These are phyloP conservation scores for Holacanthus passer DNA, from an alignment of 2,113 vertebrate genomes.

Conservation along the genomic window DNA sequence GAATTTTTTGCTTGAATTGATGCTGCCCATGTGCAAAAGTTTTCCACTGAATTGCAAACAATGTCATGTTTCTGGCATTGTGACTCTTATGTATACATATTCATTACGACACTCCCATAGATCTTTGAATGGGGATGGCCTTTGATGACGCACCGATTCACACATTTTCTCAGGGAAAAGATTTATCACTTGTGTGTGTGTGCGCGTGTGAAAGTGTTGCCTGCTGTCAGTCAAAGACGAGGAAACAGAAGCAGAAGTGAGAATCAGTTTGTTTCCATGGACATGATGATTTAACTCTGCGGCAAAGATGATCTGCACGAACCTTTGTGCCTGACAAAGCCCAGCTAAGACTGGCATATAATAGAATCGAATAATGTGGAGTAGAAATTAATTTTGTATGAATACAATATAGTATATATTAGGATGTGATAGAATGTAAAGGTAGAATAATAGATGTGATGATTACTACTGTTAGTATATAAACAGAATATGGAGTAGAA, in stretches of 20 bases:
- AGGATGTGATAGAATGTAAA: background rate
- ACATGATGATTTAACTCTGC: background rate
- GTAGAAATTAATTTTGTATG: background rate
- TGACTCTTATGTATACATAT: constrained; percentile 3
- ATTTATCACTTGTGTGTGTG: background rate
- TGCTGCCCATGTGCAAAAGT: background rate
- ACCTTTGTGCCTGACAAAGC: background rate
- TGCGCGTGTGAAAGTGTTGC: background rate
- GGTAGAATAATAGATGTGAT: too few species aligned
- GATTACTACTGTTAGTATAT: too few species aligned
- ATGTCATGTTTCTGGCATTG: fast-evolving
- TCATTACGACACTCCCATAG: constrained; percentile 1
- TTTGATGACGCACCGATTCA: constrained; percentile 13
- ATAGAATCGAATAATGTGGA: background rate
- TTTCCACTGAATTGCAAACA: constrained; percentile 3
- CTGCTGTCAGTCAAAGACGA: background rate
- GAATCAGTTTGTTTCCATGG: constrained; percentile 4
- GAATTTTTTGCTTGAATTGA: background rate
- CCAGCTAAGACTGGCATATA: background rate
- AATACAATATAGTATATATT: background rate
- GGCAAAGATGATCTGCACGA: background rate
- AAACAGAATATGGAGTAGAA: too few species aligned
- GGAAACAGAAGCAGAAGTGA: constrained; percentile 66
- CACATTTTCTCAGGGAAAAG: background rate
- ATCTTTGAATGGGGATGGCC: constrained; percentile 21